A percentile compares a stretch with the other conserved stretches of the same genome.
Conservation (phyloP, 2,113 vertebrate genomes). For the Epinephelus fuscoguttatus region DNA sequence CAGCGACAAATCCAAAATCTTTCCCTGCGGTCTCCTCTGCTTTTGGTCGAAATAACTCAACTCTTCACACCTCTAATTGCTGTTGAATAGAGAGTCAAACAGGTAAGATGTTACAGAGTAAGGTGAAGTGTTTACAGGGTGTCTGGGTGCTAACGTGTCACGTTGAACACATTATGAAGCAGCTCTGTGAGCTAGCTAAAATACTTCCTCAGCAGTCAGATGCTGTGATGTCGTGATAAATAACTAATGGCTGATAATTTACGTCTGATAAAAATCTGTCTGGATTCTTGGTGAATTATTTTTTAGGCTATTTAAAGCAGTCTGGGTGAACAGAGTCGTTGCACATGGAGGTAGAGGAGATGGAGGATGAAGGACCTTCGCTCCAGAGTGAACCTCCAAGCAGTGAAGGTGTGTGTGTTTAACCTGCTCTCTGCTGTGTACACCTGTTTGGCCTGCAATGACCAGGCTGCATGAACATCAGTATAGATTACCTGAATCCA, state of each 20-base stretch:
- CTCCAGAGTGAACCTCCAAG: slow-evolving; percentile 50
- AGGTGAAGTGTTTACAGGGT: not conserved
- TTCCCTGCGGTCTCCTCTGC: not conserved
- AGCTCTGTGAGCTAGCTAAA: slow-evolving; percentile 28
- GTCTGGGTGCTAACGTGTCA: not conserved
- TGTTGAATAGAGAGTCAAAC: not conserved
- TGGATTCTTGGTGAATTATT: not conserved
- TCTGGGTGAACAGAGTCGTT: slow-evolving; percentile 17
- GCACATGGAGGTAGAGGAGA: slow-evolving; percentile 74
- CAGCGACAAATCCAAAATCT: slow-evolving; percentile 19
- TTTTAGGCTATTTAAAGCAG: slow-evolving; percentile 29
- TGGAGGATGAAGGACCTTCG: slow-evolving; percentile 59
- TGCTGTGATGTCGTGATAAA: not conserved
- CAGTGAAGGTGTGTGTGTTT: slow-evolving; percentile 51
- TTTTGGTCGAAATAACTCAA: not conserved
- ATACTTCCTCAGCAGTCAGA: slow-evolving; percentile 13
- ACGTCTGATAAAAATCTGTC: not conserved
- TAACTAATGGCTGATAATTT: not conserved
- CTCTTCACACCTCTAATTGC: not conserved
- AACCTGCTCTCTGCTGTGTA: not conserved
- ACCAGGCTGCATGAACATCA: not conserved
- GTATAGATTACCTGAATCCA: not conserved
- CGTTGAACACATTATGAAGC: not conserved
- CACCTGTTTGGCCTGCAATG: not conserved
- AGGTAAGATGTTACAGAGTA: slow-evolving; percentile 20